phyloP scores from a whole-genome alignment of 1,140 invertebrate genomes.

The Drosophila rhopaloa region DNA sequence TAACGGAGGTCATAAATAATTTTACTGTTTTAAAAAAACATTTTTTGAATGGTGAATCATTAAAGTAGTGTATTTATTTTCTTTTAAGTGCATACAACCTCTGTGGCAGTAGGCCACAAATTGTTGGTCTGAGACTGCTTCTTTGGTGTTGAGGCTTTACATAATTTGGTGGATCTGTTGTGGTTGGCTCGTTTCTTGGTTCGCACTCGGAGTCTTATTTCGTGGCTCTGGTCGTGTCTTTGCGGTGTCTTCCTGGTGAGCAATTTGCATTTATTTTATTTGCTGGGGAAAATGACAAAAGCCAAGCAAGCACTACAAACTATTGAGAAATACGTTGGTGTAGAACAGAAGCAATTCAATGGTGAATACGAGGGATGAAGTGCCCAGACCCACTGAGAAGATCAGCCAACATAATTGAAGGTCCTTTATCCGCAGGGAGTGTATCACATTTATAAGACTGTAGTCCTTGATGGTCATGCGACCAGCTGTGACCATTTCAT shows the following conservation, averaged over 20 bases:
- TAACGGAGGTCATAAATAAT: no score
- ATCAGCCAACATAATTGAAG: constrained; percentile 13
- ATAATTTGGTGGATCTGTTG: constrained; percentile 68
- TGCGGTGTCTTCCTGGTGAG: constrained; percentile 69
- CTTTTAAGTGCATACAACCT: constrained; percentile 6
- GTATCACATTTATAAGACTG: constrained; percentile 1
- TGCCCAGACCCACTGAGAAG: constrained; percentile 11
- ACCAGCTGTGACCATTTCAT: constrained; percentile 59
- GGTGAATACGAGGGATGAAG: constrained; percentile 35
- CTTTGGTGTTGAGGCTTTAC: constrained; percentile 47
- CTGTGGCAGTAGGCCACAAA: constrained; percentile 28
- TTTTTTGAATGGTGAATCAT: no score
- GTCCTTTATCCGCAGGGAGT: constrained; percentile 21
- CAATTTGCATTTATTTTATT: constrained; percentile 77
- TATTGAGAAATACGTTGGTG: constrained; percentile 57
- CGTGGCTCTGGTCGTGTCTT: constrained; percentile 56
- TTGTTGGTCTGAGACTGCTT: constrained; percentile 37
- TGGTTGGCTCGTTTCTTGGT: constrained; percentile 54
- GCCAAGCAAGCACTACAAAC: constrained; percentile 48
- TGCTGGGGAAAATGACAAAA: constrained; percentile 44
- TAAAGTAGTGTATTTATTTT: background rate
- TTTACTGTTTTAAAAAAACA: background rate
- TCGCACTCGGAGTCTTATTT: constrained; percentile 56
- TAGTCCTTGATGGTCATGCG: constrained; percentile 60
- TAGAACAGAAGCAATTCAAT: constrained; percentile 61